A percentile compares a stretch with the other conserved stretches of the same genome.
Conservation (phyloP, 2,113 vertebrate genomes). For the Tilapia sparmanii region DNA sequence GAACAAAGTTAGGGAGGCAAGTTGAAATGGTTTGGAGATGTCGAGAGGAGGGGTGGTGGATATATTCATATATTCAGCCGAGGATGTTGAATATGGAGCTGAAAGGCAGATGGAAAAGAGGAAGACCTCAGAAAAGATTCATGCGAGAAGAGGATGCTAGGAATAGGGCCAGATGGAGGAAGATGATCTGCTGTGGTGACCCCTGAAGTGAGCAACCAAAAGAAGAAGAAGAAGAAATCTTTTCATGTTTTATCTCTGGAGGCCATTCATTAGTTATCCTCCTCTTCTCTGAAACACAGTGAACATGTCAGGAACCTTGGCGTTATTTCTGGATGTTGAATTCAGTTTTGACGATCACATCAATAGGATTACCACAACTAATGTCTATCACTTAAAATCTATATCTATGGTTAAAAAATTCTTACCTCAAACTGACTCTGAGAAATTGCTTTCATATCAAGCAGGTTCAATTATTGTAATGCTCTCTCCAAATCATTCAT, state of each 20-base stretch:
- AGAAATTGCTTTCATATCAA: background rate
- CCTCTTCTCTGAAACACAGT: background rate
- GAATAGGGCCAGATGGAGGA: background rate
- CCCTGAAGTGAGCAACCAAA: background rate
- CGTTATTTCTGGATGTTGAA: background rate
- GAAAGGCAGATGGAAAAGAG: background rate
- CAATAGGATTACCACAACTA: background rate
- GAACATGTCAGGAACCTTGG: background rate
- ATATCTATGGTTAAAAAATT: background rate
- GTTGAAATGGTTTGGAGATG: background rate
- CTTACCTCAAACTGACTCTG: accelerated
- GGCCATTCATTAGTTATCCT: background rate
- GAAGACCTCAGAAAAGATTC: background rate
- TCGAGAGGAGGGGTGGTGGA: background rate
- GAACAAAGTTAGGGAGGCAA: background rate
- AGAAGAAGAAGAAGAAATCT: background rate
- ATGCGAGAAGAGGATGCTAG: background rate
- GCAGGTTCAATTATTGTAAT: background rate
- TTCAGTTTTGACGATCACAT: background rate
- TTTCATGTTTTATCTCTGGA: background rate
- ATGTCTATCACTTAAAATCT: background rate
- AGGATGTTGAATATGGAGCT: background rate
- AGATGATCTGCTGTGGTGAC: background rate
- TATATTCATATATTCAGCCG: background rate
- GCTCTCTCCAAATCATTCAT: background rate